phyloP scores from a whole-genome alignment of 2,797 vertebrate species.

The Buceros bicornis region DNA sequence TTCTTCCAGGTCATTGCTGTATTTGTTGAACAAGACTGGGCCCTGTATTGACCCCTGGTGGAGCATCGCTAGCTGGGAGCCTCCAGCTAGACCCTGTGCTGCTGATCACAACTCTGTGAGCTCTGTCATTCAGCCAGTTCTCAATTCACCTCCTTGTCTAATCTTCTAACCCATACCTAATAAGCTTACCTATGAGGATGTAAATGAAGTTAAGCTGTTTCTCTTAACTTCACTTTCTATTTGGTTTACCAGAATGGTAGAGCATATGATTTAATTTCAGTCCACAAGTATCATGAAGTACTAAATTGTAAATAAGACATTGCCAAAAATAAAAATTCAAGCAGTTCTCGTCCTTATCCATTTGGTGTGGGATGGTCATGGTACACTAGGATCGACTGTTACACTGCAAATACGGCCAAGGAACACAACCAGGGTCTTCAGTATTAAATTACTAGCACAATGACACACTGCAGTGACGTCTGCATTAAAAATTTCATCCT shows the following conservation, averaged over 20 bases:
- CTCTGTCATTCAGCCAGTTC: too few species aligned
- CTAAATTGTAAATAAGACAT: not conserved
- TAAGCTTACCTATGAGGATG: too few species aligned
- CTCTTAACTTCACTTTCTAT: not conserved
- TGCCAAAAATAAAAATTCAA: not conserved
- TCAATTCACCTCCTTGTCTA: too few species aligned
- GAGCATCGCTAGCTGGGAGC: too few species aligned
- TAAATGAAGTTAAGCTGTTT: not conserved
- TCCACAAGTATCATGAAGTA: not conserved
- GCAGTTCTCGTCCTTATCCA: not conserved
- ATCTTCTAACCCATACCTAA: too few species aligned
- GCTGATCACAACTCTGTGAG: too few species aligned
- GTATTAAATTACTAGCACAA: not conserved
- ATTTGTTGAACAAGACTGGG: too few species aligned
- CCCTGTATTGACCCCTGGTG: too few species aligned
- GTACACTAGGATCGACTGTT: not conserved
- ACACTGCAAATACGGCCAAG: not conserved
- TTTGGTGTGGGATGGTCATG: not conserved
- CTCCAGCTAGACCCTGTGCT: too few species aligned
- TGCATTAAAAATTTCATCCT: slow-evolving; percentile 14
- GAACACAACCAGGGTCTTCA: not conserved
- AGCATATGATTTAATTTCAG: not conserved
- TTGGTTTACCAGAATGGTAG: not conserved
- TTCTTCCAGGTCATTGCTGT: too few species aligned
- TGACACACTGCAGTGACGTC: not conserved